Evolutionary conservation across 2,797 vertebrate genomes (phyloP), one percentile per base, ranked within the genome.

Genomic region (Characodon lateralis): DNA sequence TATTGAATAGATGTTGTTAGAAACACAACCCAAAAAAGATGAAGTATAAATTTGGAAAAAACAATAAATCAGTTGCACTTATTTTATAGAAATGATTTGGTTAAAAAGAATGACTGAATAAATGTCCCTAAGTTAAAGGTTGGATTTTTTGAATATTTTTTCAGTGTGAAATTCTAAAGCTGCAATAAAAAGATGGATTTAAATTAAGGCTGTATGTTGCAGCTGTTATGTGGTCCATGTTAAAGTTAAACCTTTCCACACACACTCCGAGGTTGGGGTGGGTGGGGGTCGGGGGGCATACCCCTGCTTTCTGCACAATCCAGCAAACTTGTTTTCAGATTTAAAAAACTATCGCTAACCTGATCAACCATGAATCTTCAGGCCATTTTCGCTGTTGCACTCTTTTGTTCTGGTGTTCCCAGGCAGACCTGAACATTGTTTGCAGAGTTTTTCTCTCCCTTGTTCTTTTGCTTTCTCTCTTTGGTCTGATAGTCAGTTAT

Each of bases 401-500:
- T 73, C 58, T 83, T 79, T 75, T 71, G 72, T 82, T 77, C 55
- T 50, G 22, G 50, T 83, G 48, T 80, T 80, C 55, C 71, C 76
- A 73, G 50, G 71, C 82, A 82, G 81, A 83, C 50, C 66, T 80
- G 71, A 80, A 77, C 71, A 86, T 86, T 88, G 87, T 91, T 87
- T 86, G 82, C 35, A 3, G 72, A 74, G 83, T 88, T 87, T 82
- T 90, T 89, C 20, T 78, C 83, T 80, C 79, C 59, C 76, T 82
- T 84, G 76, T 82, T 81, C 80, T 73, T 76, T 80, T 59, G 43
- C 74, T 81, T 53, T 74, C 66, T 77, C 56, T 78, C 48, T 92
- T 89, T 91, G 91, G 88, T 94, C 86, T 87, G 77, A 35, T 91
- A 85, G 90, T 93, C 90, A 88, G 79, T 92, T 92, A 93, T 92